phyloP scores from a whole-genome alignment of 2,888 invertebrate genomes.

The Strigamia transsilvanica region DNA sequence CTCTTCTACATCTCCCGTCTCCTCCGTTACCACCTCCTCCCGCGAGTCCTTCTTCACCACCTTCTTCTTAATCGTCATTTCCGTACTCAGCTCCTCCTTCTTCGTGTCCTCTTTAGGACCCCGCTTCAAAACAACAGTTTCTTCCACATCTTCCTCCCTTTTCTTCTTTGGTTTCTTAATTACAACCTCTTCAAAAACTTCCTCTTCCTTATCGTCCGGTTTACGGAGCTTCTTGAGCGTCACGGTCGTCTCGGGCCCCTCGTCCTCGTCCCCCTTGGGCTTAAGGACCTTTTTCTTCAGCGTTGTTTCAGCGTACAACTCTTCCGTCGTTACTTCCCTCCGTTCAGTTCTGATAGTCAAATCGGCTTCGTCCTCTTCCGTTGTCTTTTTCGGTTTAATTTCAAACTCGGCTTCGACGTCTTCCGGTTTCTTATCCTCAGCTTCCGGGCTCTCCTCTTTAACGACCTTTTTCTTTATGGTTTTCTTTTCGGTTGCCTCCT shows the following conservation, averaged over 20 bases:
- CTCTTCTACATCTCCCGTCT: conserved; percentile 14
- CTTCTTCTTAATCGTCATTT: conserved; percentile 59
- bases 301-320: conserved; percentile 62
- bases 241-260: conserved; percentile 51
- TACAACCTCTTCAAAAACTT: conserved; percentile 54
- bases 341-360: conserved; percentile 59
- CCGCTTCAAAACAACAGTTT: conserved; percentile 4
- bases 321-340: conserved; percentile 58
- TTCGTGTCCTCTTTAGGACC: conserved; percentile 55
- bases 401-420: conserved; percentile 46
- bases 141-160: conserved; percentile 62
- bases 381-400: conserved; percentile 53
- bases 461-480: conserved; percentile 56
- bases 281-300: conserved; percentile 57
- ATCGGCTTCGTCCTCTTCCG: conserved; percentile 53
- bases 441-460: conserved; percentile 59
- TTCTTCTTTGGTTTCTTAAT: conserved; percentile 57
- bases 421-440: conserved; percentile 54
- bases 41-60: conserved; percentile 19
- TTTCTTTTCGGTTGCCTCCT: conserved; percentile 58
- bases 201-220: conserved; percentile 51
- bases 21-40: neutral
- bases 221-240: conserved; percentile 53
- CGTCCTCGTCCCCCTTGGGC: neutral
- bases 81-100: conserved; percentile 56